A percentile compares a stretch with the other conserved stretches of the same genome.
These are phyloP conservation scores for Andrena cerasifolii DNA, from an alignment of 1,140 invertebrate species.

Conservation along the genomic window DNA sequence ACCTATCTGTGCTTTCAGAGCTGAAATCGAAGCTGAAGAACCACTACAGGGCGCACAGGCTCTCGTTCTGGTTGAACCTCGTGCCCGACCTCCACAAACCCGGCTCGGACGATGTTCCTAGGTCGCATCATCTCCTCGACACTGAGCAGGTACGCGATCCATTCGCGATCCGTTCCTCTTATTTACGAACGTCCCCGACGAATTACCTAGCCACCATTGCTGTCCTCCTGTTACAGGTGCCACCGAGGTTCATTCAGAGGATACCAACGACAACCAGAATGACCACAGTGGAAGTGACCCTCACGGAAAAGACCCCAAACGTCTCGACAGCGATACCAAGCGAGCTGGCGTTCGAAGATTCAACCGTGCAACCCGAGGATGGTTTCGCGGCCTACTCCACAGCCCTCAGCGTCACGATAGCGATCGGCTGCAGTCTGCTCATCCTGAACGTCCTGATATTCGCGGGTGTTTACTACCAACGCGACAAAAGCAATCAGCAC, in stretches of 20 bases:
- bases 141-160: constrained; percentile 86
- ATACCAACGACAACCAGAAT: constrained; percentile 75
- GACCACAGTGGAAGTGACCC: constrained; percentile 70
- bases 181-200: not conserved
- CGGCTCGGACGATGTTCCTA: constrained; percentile 91
- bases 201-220: not conserved
- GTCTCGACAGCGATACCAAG: constrained; percentile 72
- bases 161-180: not conserved
- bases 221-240: constrained; percentile 72
- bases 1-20: constrained; percentile 83
- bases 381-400: constrained; percentile 94
- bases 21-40: constrained; percentile 94
- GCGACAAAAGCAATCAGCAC: constrained; percentile 88
- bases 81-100: constrained; percentile 97
- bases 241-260: constrained; percentile 79
- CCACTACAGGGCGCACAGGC: constrained; percentile 95
- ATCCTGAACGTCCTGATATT: constrained; percentile 96
- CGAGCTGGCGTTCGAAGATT: constrained; percentile 75
- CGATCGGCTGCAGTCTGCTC: constrained; percentile 95
- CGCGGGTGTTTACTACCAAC: constrained; percentile 96
- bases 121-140: constrained; percentile 92
- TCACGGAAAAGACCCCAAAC: constrained; percentile 68
- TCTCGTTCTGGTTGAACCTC: constrained; percentile 98
- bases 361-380: constrained; percentile 87
- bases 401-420: constrained; percentile 94